Percentiles rank a stretch among this genome's conserved stretches.
These are phyloP conservation scores for Dipodomys spectabilis DNA, from an alignment of 2,113 vertebrate genomes.

Conservation along the genomic window DNA sequence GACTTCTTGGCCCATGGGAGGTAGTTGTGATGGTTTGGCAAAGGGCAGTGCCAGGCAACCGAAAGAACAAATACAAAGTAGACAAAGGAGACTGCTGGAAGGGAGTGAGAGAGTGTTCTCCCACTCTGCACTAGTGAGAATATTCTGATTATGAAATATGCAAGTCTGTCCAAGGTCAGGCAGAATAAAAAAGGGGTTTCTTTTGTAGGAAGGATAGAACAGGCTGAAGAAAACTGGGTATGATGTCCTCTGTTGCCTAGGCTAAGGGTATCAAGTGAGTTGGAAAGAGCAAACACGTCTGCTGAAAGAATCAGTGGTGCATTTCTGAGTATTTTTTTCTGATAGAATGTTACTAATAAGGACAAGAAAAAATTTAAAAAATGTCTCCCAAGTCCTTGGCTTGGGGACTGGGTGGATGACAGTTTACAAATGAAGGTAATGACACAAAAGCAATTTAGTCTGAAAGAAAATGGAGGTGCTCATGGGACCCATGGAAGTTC, in stretches of 20 bases:
- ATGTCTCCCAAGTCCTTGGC: background rate
- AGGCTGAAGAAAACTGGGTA: background rate
- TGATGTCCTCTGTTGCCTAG: background rate
- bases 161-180: background rate
- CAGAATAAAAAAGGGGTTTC: background rate
- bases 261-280: background rate
- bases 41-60: background rate
- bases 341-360: background rate
- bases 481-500: too few species aligned
- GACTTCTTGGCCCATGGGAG: background rate
- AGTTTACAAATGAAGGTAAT: background rate
- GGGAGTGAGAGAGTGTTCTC: too few species aligned
- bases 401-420: background rate
- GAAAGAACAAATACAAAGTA: constrained; percentile 6
- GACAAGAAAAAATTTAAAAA: constrained; percentile 16
- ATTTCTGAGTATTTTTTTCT: background rate
- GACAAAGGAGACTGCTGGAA: background rate
- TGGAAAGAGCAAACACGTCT: too few species aligned
- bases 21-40: background rate
- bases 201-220: background rate
- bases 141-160: background rate
- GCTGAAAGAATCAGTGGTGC: background rate
- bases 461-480: too few species aligned
- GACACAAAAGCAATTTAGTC: background rate
- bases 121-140: background rate